A percentile compares a stretch with the other conserved stretches of the same genome.
phyloP scores from a whole-genome alignment of 2,113 vertebrate species.

The Meriones unguiculatus region DNA sequence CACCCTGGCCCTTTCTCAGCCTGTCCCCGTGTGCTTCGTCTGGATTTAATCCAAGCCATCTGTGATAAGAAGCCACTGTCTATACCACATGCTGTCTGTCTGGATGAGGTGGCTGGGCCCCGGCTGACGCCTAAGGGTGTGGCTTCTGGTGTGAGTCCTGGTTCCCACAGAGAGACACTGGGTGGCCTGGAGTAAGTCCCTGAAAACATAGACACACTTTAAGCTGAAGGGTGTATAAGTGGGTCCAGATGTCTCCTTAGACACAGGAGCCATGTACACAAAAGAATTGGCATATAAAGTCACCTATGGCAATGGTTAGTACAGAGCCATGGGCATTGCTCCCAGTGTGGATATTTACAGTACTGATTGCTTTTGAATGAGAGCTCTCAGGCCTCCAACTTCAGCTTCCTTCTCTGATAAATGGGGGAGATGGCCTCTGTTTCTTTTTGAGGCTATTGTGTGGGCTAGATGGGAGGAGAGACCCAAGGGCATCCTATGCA shows the following conservation, averaged over 20 bases:
- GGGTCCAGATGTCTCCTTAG: not conserved
- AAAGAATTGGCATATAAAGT: not conserved
- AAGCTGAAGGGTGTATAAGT: not conserved
- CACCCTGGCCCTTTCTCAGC: not conserved
- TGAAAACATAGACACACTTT: constrained; percentile 11
- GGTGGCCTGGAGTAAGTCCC: not conserved
- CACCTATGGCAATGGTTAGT: not conserved
- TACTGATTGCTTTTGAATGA: not conserved
- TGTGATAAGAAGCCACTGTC: not conserved
- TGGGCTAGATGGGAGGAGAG: not conserved
- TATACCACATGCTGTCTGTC: not conserved
- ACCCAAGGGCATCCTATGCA: fast-evolving
- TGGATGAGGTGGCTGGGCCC: not conserved
- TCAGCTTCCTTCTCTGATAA: not conserved
- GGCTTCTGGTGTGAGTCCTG: not conserved
- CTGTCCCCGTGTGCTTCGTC: not conserved
- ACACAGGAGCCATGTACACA: not conserved
- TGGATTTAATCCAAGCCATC: not conserved
- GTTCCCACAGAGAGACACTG: constrained; percentile 6
- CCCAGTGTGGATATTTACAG: not conserved
- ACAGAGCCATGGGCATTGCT: not conserved
- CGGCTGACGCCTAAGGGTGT: not conserved
- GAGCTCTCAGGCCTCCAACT: not conserved
- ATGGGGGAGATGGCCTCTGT: not conserved
- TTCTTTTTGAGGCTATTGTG: not conserved